phyloP scores from a whole-genome alignment of 2,113 vertebrate species.

The Hypomesus transpacificus region DNA sequence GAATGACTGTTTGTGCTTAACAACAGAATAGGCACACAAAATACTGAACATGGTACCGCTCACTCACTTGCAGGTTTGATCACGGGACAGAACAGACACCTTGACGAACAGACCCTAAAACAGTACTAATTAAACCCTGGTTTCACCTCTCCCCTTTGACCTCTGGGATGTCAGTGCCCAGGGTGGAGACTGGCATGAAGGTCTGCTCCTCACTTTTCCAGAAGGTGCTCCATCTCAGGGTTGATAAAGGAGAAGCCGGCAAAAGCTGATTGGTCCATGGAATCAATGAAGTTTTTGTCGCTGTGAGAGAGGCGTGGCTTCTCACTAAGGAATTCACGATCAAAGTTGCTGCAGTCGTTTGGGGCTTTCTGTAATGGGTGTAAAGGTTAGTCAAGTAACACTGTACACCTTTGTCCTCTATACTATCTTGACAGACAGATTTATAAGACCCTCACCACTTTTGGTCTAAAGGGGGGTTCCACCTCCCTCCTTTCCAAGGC shows the following conservation, averaged over 20 bases:
- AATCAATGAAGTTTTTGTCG: conserved; percentile 95
- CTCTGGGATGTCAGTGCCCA: neutral
- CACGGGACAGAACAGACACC: conserved; percentile 15
- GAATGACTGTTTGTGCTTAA: conserved; percentile 37
- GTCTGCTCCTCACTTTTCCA: conserved; percentile 73
- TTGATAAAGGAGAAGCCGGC: conserved; percentile 93
- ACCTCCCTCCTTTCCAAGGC: conserved; percentile 81
- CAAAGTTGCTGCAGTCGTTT: conserved; percentile 94
- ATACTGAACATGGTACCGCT: conserved; percentile 46
- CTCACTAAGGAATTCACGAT: conserved; percentile 94
- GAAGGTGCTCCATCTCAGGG: conserved; percentile 83
- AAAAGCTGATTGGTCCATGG: conserved; percentile 94
- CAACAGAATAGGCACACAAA: conserved; percentile 39
- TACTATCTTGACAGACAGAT: no score
- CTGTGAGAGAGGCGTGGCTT: conserved; percentile 90
- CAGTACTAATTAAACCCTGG: conserved; percentile 22
- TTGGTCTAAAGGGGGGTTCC: conserved; percentile 93
- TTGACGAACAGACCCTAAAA: conserved; percentile 25
- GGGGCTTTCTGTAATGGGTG: conserved; percentile 78
- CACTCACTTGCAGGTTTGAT: conserved; percentile 28
- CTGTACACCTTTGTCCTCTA: neutral
- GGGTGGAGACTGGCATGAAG: neutral
- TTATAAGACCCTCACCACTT: conserved; percentile 80
- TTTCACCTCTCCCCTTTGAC: conserved; percentile 11
- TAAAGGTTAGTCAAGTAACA: neutral